These are phyloP conservation scores for Balaenoptera acutorostrata DNA, from an alignment of 2,113 vertebrate species.

Conservation along the genomic window DNA sequence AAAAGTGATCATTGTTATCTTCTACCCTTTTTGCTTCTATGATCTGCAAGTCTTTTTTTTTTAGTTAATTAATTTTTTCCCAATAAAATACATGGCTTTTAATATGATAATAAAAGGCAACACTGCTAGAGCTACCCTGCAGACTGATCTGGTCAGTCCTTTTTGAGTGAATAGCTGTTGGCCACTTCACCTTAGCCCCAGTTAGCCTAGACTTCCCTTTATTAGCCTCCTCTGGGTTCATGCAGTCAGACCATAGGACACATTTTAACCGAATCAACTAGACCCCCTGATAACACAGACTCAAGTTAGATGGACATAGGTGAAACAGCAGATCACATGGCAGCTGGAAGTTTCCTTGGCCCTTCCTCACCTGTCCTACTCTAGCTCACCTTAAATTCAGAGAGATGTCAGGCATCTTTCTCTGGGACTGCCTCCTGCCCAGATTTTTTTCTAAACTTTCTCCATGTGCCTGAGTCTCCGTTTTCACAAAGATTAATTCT, in stretches of 20 bases:
- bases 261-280: neutral
- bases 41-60: neutral
- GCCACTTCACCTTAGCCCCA: neutral
- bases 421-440: neutral
- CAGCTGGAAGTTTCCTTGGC: neutral
- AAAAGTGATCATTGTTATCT: neutral
- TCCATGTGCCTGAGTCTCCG: slow-evolving; percentile 45
- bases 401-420: neutral
- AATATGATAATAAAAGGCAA: neutral
- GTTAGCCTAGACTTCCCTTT: neutral
- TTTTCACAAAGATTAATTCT: slow-evolving; percentile 68
- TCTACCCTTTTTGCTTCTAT: neutral
- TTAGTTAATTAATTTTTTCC: neutral
- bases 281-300: neutral
- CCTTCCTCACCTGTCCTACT: neutral
- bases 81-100: neutral
- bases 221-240: neutral
- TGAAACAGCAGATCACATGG: neutral
- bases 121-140: neutral
- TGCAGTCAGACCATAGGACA: neutral
- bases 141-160: neutral
- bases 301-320: neutral
- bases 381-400: neutral
- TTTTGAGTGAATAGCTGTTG: neutral
- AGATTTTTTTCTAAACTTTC: slow-evolving; percentile 59